These are phyloP conservation scores for Papio anubis DNA, from an alignment of 2,113 vertebrate species.

Conservation along the genomic window DNA sequence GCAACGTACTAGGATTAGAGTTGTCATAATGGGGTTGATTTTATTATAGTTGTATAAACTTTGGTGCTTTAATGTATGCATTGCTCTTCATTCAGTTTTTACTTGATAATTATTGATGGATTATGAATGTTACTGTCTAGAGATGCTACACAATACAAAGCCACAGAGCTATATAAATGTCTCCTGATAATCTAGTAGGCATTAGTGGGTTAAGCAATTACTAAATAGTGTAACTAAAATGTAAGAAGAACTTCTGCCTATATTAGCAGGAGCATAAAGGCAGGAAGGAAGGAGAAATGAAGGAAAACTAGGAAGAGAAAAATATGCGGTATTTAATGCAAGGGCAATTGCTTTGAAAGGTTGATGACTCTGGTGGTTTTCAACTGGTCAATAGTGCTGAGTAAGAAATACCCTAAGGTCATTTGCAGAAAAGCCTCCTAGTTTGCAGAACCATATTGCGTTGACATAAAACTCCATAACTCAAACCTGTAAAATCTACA, in stretches of 20 bases:
- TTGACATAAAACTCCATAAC: background rate
- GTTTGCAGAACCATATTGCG: background rate
- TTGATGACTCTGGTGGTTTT: background rate
- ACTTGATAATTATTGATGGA: background rate
- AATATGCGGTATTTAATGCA: background rate
- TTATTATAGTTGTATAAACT: background rate
- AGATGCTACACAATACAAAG: background rate
- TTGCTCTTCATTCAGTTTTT: background rate
- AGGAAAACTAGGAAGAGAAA: background rate
- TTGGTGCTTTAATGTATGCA: background rate
- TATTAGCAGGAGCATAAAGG: background rate
- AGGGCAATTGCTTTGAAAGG: background rate
- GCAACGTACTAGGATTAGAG: background rate
- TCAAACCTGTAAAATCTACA: background rate
- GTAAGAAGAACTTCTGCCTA: background rate
- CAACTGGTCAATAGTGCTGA: slow-evolving; percentile 11
- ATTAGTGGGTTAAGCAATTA: background rate
- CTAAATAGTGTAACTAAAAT: background rate
- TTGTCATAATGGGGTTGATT: background rate
- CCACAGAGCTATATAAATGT: background rate
- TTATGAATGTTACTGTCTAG: background rate
- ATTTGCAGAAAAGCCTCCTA: background rate
- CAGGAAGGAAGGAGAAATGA: background rate
- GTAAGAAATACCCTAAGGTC: background rate
- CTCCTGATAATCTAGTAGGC: background rate